Evolutionary conservation across 1,140 invertebrate species (phyloP).

Genomic region (Tetragonula clypearis): DNA sequence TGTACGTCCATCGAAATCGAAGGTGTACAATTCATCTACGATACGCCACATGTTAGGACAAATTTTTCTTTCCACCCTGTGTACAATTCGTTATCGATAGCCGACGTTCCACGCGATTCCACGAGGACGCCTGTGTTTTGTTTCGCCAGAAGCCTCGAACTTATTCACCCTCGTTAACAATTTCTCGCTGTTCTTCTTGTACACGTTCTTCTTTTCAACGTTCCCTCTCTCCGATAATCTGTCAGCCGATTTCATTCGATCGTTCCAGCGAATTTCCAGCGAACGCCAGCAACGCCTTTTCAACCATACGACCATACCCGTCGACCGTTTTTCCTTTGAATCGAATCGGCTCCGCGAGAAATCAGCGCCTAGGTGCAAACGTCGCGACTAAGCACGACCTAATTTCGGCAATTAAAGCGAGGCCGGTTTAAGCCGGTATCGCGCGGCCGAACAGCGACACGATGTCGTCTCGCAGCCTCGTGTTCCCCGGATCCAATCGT

Average conservation of each 20-base stretch:
- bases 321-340: slow-evolving; percentile 56
- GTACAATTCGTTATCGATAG: too few relatives aligned
- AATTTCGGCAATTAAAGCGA: slow-evolving; percentile 67
- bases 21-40: too few relatives aligned
- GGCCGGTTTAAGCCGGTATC: slow-evolving; percentile 19
- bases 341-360: slow-evolving; percentile 49
- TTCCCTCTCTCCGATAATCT: background rate
- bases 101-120: too few relatives aligned
- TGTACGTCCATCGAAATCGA: too few relatives aligned
- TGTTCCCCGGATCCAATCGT: background rate
- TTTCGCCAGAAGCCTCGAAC: background rate
- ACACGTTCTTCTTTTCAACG: background rate
- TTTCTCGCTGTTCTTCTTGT: background rate
- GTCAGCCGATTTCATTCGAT: background rate
- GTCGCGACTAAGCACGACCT: slow-evolving; percentile 49
- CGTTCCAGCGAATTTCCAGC: slow-evolving; percentile 15
- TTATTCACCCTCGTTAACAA: background rate
- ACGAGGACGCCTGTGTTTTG: background rate
- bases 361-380: slow-evolving; percentile 39
- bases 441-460: background rate
- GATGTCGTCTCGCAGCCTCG: background rate
- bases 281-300: background rate
- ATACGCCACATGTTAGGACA: too few relatives aligned
- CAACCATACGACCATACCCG: too few relatives aligned
- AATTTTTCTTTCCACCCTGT: too few relatives aligned